Evolutionary conservation across 1,140 invertebrate genomes (phyloP), one percentile per base, ranked within the genome.

Genomic region (Reticulitermes speratus): DNA sequence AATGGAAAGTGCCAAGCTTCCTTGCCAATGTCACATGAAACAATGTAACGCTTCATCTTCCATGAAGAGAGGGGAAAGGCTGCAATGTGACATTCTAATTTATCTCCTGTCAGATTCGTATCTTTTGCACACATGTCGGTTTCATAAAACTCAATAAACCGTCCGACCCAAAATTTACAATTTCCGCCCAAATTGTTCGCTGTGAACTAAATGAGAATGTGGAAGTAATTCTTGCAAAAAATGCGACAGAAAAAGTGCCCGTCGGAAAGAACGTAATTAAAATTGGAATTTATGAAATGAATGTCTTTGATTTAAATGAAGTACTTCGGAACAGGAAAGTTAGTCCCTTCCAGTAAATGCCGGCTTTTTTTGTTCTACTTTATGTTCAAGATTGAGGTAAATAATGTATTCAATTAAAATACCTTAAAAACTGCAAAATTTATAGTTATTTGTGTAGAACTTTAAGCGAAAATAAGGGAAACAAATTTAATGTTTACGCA

Each of bases 1-100:
- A 75, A 75, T 75, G 65, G 65, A 75, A 75, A 75, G 12, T 30
- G n/a, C n/a, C 65, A 30, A 75, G 65, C 65, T 75, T 75, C n/a
- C n/a, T 25, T 75, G 65, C 65, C 65, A 75, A 9, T 75, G 65
- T 75, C 65, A 75, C 65, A 14, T 30, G 65, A 75, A 75, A 75
- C 65, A 75, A 65, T 75, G n/a, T 75, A 25, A 75, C 1, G 65
- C 65, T 75, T 30, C 25, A 75, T 75, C 65, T 75, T 65, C 65
- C 65, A 16, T 9, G 65, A 75, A 75, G 65, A 2, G 65, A 75
- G 65, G 65, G 25, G n/a, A 75, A 30, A 75, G 6, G n/a, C 59
- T 30, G 65, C 65, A 16, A 30, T 16, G 65, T 75, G 25, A 30
- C 65, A 75, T 30, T 30, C 25, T 75, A n/a, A 75, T 75, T 75